Conservation (phyloP, 2,888 invertebrate species). For the Noctua pronuba region DNA sequence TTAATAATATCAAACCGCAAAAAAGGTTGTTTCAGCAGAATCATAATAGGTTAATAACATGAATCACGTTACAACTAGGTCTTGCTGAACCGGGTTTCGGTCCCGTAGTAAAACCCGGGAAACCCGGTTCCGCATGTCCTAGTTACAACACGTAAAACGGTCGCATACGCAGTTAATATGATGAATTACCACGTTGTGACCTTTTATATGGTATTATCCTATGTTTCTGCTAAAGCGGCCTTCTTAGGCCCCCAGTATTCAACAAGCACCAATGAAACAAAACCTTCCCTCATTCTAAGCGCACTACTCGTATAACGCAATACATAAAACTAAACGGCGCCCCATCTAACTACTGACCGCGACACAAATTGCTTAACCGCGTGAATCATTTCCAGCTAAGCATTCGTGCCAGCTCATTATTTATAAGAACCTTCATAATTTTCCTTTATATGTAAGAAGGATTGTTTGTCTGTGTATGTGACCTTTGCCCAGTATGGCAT, state of each 20-base stretch:
- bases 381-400: slow-evolving; percentile 54
- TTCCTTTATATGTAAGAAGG: slow-evolving; percentile 40
- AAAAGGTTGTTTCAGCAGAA: too few species aligned
- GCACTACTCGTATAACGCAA: slow-evolving; percentile 45
- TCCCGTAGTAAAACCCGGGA: too few species aligned
- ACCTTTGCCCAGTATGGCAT: background rate
- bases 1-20: background rate
- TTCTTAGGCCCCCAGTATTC: background rate
- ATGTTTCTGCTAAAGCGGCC: too few species aligned
- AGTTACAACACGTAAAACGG: too few species aligned
- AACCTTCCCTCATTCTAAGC: slow-evolving; percentile 29
- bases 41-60: too few species aligned
- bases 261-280: background rate
- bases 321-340: slow-evolving; percentile 37
- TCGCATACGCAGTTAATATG: too few species aligned
- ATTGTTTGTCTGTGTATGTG: background rate
- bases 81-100: too few species aligned
- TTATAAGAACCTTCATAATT: slow-evolving; percentile 43
- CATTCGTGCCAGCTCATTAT: slow-evolving; percentile 40
- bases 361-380: slow-evolving; percentile 61
- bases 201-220: too few species aligned
- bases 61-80: too few species aligned
- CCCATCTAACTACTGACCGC: slow-evolving; percentile 61
- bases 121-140: too few species aligned
- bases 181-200: too few species aligned